Percentiles rank a stretch among this genome's conserved stretches.
These are phyloP conservation scores for Scaptodrosophila lebanonensis DNA, from an alignment of 1,140 invertebrate genomes.

Conservation along the genomic window DNA sequence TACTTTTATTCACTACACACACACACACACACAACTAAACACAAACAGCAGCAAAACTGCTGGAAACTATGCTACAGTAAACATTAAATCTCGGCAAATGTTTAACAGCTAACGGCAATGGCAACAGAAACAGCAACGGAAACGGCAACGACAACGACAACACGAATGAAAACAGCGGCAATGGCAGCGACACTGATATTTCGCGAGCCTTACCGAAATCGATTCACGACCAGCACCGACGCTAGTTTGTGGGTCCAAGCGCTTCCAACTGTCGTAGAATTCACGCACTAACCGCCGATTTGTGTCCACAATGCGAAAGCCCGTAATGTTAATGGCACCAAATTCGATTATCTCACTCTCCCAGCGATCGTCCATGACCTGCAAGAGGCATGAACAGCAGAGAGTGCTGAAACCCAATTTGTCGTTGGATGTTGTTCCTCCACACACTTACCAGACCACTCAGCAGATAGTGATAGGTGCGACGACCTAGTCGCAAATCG, in stretches of 20 bases:
- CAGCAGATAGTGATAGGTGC: constrained; percentile 94
- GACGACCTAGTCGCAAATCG: constrained; percentile 88
- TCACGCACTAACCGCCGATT: constrained; percentile 86
- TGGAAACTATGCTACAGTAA: constrained; percentile 43
- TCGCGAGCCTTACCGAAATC: constrained; percentile 85
- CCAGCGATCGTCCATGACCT: constrained; percentile 97
- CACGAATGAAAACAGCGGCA: constrained; percentile 2
- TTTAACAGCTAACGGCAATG: constrained; percentile 47
- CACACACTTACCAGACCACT: constrained; percentile 89
- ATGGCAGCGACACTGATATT: not conserved
- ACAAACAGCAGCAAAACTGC: constrained; percentile 36
- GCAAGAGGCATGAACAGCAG: constrained; percentile 31
- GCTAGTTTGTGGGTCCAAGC: constrained; percentile 82
- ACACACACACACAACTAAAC: constrained; percentile 36
- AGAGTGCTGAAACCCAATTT: not conserved
- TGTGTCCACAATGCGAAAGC: constrained; percentile 93
- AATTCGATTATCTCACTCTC: constrained; percentile 93
- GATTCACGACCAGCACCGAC: constrained; percentile 84
- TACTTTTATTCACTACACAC: constrained; percentile 48
- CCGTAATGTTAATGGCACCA: constrained; percentile 97
- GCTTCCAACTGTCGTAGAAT: constrained; percentile 88
- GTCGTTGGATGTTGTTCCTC: not conserved
- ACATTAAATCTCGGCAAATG: constrained; percentile 67
- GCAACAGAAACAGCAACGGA: not conserved
- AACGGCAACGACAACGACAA: not conserved